phyloP scores from a whole-genome alignment of 2,797 vertebrate species.

The Pteropus rufus region DNA sequence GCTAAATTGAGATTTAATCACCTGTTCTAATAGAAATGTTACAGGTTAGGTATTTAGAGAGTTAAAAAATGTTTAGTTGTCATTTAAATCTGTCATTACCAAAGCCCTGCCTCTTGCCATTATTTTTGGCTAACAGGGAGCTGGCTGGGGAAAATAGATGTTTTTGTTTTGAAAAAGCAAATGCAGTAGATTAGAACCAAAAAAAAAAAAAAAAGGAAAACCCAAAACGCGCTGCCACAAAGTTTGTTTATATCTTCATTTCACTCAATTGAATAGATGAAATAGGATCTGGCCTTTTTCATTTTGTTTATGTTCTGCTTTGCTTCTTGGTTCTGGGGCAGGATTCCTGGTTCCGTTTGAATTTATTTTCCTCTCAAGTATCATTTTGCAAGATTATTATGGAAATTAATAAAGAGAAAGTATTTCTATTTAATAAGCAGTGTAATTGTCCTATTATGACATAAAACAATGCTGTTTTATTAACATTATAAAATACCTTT shows the following conservation, averaged over 20 bases:
- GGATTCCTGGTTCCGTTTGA: conserved; percentile 53
- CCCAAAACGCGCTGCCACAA: background rate
- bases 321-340: conserved; percentile 56
- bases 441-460: conserved; percentile 27
- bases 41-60: conserved; percentile 9
- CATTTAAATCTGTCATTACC: conserved; percentile 42
- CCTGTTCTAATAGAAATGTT: background rate
- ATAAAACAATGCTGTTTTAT: conserved; percentile 7
- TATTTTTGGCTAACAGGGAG: conserved; percentile 51
- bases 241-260: conserved; percentile 70
- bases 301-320: conserved; percentile 70
- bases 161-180: conserved; percentile 74
- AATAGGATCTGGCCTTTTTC: conserved; percentile 65
- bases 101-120: conserved; percentile 44
- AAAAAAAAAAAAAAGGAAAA: background rate
- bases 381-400: conserved; percentile 60
- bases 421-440: conserved; percentile 45
- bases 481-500: conserved; percentile 18
- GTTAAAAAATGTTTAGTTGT: conserved; percentile 41
- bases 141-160: conserved; percentile 58
- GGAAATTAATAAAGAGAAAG: conserved; percentile 62
- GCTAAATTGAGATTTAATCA: conserved; percentile 12
- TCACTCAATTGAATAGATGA: conserved; percentile 63
- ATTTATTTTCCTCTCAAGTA: conserved; percentile 57
- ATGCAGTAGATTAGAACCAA: conserved; percentile 58